Percentiles rank a stretch among this genome's conserved stretches.
phyloP scores from a whole-genome alignment of 2,888 invertebrate genomes.

The Margaritifera margaritifera region DNA sequence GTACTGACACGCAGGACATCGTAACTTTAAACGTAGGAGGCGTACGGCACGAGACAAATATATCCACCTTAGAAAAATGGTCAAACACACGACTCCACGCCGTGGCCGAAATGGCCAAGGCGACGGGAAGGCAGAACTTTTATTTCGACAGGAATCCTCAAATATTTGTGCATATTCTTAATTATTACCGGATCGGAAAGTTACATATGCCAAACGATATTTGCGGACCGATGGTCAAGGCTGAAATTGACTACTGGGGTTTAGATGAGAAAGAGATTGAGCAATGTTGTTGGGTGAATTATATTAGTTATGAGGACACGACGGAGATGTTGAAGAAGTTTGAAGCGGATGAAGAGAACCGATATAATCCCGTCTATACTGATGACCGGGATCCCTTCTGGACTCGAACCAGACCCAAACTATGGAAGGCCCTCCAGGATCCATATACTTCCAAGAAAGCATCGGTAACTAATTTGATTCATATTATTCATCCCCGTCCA shows the following conservation, averaged over 20 bases:
- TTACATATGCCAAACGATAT: constrained; percentile 49
- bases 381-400: constrained; percentile 33
- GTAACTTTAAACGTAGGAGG: constrained; percentile 48
- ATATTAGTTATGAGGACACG: constrained; percentile 52
- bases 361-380: constrained; percentile 37
- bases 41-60: constrained; percentile 41
- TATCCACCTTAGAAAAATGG: constrained; percentile 43
- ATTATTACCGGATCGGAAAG: constrained; percentile 52
- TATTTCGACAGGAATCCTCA: constrained; percentile 52
- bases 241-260: constrained; percentile 61
- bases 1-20: constrained; percentile 18
- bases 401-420: constrained; percentile 31
- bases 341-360: constrained; percentile 43
- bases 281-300: constrained; percentile 61
- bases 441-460: constrained; percentile 46
- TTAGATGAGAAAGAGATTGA: constrained; percentile 59
- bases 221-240: constrained; percentile 48
- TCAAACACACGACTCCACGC: constrained; percentile 40
- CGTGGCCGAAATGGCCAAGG: constrained; percentile 41
- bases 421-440: constrained; percentile 54
- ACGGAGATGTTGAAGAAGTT: constrained; percentile 48
- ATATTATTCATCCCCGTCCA: no score
- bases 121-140: constrained; percentile 46
- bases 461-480: constrained; percentile 32
- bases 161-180: constrained; percentile 50